Conservation (phyloP, 2,888 invertebrate genomes). For the Dascillus cervinus region DNA sequence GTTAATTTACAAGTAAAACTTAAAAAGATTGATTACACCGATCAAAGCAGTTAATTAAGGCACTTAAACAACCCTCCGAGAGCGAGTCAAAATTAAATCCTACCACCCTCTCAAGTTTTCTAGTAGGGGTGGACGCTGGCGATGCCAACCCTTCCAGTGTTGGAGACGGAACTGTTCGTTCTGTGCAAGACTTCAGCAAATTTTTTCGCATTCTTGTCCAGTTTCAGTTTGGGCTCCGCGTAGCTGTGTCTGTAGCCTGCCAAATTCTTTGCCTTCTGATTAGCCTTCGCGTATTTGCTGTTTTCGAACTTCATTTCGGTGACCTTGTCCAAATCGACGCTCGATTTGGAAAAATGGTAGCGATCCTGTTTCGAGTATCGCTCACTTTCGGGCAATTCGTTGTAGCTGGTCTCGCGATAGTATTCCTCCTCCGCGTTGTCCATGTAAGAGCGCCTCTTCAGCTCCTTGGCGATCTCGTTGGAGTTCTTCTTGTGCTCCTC, state of each 20-base stretch:
- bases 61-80: too few species aligned
- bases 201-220: constrained; percentile 32
- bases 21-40: too few species aligned
- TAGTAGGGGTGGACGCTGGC: constrained; percentile 42
- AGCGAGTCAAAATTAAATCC: too few species aligned
- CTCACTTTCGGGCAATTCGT: constrained; percentile 46
- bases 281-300: constrained; percentile 30
- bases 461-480: constrained; percentile 43
- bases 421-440: constrained; percentile 32
- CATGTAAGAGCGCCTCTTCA: constrained; percentile 43
- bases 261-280: constrained; percentile 28
- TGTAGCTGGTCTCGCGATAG: constrained; percentile 19
- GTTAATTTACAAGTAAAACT: too few species aligned
- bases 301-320: constrained; percentile 27
- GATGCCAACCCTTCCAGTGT: constrained; percentile 40
- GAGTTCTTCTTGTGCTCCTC: constrained; percentile 43
- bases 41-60: too few species aligned
- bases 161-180: constrained; percentile 39
- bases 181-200: constrained; percentile 38
- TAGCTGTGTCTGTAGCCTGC: constrained; percentile 53
- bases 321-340: constrained; percentile 32
- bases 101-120: too few species aligned
- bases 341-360: constrained; percentile 35
- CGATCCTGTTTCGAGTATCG: constrained; percentile 36
- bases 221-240: constrained; percentile 56